Percentiles rank a stretch among this genome's conserved stretches.
These are phyloP conservation scores for Pachyrhynchus sulphureomaculatus DNA, from an alignment of 1,140 invertebrate species.

Conservation along the genomic window DNA sequence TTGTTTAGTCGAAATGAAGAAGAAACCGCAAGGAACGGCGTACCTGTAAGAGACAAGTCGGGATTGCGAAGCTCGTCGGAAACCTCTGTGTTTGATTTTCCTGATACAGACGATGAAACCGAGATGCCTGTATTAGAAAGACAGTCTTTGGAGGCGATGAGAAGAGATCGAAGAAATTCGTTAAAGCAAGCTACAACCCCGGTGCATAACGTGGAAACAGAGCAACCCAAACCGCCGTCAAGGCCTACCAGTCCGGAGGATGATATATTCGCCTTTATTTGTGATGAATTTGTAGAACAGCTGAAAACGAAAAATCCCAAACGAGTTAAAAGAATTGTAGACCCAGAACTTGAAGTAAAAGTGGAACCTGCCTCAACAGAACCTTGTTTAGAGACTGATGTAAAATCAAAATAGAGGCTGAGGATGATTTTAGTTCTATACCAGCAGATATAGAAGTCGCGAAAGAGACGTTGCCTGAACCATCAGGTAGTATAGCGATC, in stretches of 20 bases:
- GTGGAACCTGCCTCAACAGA: constrained; percentile 41
- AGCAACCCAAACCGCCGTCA: constrained; percentile 1
- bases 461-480: constrained; percentile 37
- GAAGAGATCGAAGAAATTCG: constrained; percentile 56
- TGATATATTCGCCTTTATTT: constrained; percentile 56
- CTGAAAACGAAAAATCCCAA: constrained; percentile 54
- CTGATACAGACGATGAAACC: constrained; percentile 60
- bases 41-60: constrained; percentile 53
- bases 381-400: constrained; percentile 29
- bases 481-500: constrained; percentile 27
- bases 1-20: constrained; percentile 57
- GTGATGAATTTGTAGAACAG: constrained; percentile 72
- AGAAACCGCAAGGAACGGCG: constrained; percentile 44
- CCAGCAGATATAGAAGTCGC: constrained; percentile 35
- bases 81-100: constrained; percentile 65
- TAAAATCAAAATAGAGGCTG: constrained; percentile 23
- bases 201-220: background rate
- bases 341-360: background rate
- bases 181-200: constrained; percentile 44
- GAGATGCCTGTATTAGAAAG: constrained; percentile 57
- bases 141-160: constrained; percentile 59
- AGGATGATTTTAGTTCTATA: background rate
- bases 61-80: constrained; percentile 62
- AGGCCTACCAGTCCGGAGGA: constrained; percentile 53
- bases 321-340: constrained; percentile 10